Base-by-base conservation (phyloP, 1,140 invertebrate genomes). In the Caenorhabditis briggsae region DNA sequence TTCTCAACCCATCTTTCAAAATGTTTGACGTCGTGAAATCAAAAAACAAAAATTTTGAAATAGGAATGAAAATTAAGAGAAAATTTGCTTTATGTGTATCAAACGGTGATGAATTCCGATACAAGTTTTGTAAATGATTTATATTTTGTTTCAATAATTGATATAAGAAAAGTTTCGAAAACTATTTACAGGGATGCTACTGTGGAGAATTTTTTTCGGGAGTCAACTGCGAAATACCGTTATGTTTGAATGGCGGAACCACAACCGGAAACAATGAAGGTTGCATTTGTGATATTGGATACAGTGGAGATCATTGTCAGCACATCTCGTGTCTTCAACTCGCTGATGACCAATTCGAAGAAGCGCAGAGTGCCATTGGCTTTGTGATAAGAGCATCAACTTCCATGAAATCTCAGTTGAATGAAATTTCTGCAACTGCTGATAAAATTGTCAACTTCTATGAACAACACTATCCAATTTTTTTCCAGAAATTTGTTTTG, bases 191-290 rank as follows among this genome's bases (percentile, higher is more conserved):
- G 65, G 65, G 65, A 11, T 88, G 87, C 85, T 88, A 82, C 46
- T 88, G 87, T 64, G 84, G 84, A 53, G 74, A 82, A 41, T 87
- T 82, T 18, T 88, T 87, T 33, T 18, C 41, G 6, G 87, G 87
- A 9, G 20, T 8, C 23, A 46, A 86, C 8, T 88, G 87, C 53
- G 84, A 88, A 25, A 61, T 53, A 16, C 55, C 55, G 16, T 8
- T 82, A 8, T 88, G 87, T 56, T 41, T 88, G 18, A 88, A 88
- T 65, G 87, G 82, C 14, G 87, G 87, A 46, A 64, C 74, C 23
- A 12, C 18, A 9, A 82, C 48, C 18, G 18, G 9, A 9, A 25
- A 53, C 18, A 86, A 41, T 14, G 74, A 12, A 23, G 53, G 87
- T 5, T 88, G 87, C 82, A 55, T 85, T 9, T 88, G 87, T 83